phyloP scores from a whole-genome alignment of 2,888 invertebrate genomes.

The Leptarthrus brevirostris region DNA sequence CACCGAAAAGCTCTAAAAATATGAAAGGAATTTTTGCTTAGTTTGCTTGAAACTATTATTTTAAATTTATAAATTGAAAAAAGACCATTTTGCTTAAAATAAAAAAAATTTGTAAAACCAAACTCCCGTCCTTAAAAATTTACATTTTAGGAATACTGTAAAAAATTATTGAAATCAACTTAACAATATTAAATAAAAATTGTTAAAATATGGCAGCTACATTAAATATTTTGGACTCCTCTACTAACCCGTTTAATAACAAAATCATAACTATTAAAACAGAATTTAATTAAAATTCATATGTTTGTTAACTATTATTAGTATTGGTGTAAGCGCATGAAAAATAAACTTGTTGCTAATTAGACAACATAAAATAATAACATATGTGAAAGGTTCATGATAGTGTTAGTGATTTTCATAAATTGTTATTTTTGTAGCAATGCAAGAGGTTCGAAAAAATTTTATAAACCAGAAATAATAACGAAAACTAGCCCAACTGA shows the following conservation, averaged over 20 bases:
- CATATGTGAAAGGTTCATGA: constrained; percentile 36
- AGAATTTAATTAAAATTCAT: constrained; percentile 20
- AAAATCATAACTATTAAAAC: constrained; percentile 26
- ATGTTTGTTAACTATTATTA: constrained; percentile 28
- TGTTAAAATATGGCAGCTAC: constrained; percentile 28
- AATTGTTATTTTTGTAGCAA: background rate
- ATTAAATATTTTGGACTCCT: constrained; percentile 2
- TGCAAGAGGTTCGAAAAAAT: background rate
- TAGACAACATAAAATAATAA: constrained; percentile 27
- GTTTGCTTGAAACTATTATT: too few relatives aligned
- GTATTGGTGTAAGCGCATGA: background rate
- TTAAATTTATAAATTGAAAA: too few relatives aligned
- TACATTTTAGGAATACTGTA: background rate
- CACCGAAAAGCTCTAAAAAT: too few relatives aligned
- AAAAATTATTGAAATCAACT: too few relatives aligned
- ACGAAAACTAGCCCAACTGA: background rate
- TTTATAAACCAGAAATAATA: background rate
- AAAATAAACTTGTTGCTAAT: constrained; percentile 35
- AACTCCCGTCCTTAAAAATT: constrained; percentile 3
- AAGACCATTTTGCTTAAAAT: too few relatives aligned
- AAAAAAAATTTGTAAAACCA: background rate
- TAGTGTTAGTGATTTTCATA: constrained; percentile 19
- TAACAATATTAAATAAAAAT: constrained; percentile 1
- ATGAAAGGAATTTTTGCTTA: too few relatives aligned
- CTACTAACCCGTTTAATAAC: background rate